These are phyloP conservation scores for Pelvicachromis taeniatus DNA, from an alignment of 2,113 vertebrate genomes.

Conservation along the genomic window DNA sequence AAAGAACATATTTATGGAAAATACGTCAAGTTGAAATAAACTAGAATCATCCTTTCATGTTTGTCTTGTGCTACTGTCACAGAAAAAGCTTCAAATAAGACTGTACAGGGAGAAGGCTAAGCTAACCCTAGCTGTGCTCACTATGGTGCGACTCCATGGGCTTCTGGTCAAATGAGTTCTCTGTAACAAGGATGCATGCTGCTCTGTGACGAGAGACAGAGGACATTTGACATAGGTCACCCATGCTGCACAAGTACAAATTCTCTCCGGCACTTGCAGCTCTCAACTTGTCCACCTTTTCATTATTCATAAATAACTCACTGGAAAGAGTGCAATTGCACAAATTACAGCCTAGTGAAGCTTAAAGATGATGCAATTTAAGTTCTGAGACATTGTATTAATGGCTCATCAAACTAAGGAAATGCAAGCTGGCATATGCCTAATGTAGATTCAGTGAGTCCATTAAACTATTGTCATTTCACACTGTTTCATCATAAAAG, in stretches of 20 bases:
- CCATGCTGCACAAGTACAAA: slow-evolving; percentile 38
- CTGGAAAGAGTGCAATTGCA: slow-evolving; percentile 28
- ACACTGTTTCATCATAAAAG: slow-evolving; percentile 52
- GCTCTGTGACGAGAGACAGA: slow-evolving; percentile 53
- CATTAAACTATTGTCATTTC: slow-evolving; percentile 46
- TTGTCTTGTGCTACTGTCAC: background rate
- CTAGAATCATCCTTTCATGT: background rate
- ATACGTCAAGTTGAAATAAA: background rate
- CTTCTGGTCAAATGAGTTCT: background rate
- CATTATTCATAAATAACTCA: slow-evolving; percentile 46
- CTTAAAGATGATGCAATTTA: slow-evolving; percentile 39
- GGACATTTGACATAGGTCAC: slow-evolving; percentile 54
- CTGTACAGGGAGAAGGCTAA: background rate
- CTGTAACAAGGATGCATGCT: background rate
- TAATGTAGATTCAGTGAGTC: slow-evolving; percentile 35
- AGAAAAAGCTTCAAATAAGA: background rate
- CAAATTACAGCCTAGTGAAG: slow-evolving; percentile 40
- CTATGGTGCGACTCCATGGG: background rate
- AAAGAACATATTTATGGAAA: background rate
- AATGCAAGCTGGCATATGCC: slow-evolving; percentile 23
- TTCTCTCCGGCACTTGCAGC: slow-evolving; percentile 22
- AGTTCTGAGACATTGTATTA: slow-evolving; percentile 37
- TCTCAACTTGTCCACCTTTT: slow-evolving; percentile 32
- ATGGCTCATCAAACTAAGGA: slow-evolving; percentile 43
- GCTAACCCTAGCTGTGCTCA: background rate